Evolutionary conservation across 2,888 invertebrate genomes (phyloP).

Genomic region (Nesidiocoris tenuis): DNA sequence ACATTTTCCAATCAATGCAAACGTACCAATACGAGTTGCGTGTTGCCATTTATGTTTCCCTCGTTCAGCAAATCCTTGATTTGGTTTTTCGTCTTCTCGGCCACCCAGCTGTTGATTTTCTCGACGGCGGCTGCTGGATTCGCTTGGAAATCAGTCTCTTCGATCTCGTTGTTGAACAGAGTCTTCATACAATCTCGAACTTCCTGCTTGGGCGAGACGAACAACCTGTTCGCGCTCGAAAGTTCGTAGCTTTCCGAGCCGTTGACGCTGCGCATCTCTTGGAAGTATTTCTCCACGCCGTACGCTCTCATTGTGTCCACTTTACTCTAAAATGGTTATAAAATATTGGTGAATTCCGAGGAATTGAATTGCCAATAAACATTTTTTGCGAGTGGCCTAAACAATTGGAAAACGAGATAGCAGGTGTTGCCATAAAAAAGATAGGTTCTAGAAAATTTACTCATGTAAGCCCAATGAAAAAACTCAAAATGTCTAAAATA

Average conservation of each 20-base stretch:
- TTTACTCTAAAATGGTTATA: constrained; percentile 63
- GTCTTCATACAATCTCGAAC: constrained; percentile 68
- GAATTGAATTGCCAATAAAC: too few relatives aligned
- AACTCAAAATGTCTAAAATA: too few relatives aligned
- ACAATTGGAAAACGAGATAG: too few relatives aligned
- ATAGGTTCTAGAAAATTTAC: too few relatives aligned
- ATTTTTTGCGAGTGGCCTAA: too few relatives aligned
- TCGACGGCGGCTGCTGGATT: constrained; percentile 62
- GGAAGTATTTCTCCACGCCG: constrained; percentile 67
- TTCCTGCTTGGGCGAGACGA: constrained; percentile 61
- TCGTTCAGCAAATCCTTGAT: constrained; percentile 70
- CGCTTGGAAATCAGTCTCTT: constrained; percentile 61
- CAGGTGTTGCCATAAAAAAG: too few relatives aligned
- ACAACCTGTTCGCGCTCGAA: constrained; percentile 74
- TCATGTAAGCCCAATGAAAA: too few relatives aligned
- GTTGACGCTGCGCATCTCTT: constrained; percentile 57
- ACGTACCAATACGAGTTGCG: constrained; percentile 67
- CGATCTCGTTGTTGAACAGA: constrained; percentile 59
- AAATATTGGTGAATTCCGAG: too few relatives aligned
- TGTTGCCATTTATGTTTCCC: constrained; percentile 63
- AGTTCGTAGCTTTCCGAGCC: constrained; percentile 68
- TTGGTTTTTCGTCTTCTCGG: constrained; percentile 70
- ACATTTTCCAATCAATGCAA: neutral
- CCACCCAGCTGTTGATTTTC: constrained; percentile 76
- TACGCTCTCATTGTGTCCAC: constrained; percentile 71